A percentile compares a stretch with the other conserved stretches of the same genome.
These are phyloP conservation scores for Grantiella picta DNA, from an alignment of 2,113 vertebrate genomes.

Conservation along the genomic window DNA sequence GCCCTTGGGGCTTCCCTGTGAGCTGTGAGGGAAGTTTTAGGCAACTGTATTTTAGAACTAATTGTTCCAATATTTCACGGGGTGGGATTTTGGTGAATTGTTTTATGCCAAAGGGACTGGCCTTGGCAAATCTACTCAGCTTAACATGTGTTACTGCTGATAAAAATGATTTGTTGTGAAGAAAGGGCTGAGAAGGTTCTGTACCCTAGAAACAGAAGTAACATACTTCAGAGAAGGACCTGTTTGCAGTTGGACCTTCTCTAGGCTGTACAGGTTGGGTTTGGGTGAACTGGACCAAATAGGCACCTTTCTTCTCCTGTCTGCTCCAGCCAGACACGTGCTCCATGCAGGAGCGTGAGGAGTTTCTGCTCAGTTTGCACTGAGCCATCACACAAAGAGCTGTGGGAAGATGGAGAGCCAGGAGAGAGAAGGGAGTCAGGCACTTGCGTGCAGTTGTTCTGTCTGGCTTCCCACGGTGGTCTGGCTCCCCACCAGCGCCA, in stretches of 20 bases:
- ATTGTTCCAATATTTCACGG: neutral
- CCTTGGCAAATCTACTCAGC: neutral
- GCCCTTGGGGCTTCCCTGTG: neutral
- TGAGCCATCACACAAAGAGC: neutral
- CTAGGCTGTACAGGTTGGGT: neutral
- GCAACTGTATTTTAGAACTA: neutral
- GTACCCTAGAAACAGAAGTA: neutral
- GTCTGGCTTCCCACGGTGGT: neutral
- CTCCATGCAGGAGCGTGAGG: neutral
- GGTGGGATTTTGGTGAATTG: neutral
- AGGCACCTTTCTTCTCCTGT: rapidly evolving
- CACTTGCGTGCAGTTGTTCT: neutral
- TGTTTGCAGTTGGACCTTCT: neutral
- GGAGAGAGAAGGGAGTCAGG: neutral
- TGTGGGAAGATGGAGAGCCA: neutral
- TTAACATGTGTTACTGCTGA: neutral
- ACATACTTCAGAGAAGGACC: neutral
- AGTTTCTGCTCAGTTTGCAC: neutral
- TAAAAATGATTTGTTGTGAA: neutral
- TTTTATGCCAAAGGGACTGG: neutral
- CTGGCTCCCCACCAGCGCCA: neutral
- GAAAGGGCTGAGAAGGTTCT: neutral
- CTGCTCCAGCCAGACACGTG: neutral
- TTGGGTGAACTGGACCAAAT: neutral
- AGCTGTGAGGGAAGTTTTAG: neutral